A percentile compares a stretch with the other conserved stretches of the same genome.
Conservation (phyloP, 2,888 invertebrate species). For the Hyalella azteca region DNA sequence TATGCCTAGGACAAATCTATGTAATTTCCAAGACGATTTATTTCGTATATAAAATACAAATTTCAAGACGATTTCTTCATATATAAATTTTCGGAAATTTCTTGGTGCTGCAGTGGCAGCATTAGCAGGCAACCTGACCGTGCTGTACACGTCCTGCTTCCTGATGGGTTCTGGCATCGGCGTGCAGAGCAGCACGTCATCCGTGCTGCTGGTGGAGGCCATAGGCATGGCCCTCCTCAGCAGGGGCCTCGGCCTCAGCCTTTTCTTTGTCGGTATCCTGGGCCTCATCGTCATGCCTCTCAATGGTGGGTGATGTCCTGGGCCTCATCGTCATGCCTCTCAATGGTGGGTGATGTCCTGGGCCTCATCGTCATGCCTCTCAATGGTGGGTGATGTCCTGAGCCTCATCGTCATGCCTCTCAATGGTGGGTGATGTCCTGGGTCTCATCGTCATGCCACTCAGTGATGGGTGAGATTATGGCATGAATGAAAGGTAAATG, state of each 20-base stretch:
- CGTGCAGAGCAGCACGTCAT: neutral
- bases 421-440: neutral
- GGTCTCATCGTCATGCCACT: neutral
- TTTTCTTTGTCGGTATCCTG: neutral
- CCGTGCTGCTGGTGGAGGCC: constrained; percentile 19
- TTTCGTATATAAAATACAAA: no score
- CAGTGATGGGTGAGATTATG: neutral
- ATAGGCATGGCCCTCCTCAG: neutral
- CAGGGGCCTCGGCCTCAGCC: neutral
- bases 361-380: neutral
- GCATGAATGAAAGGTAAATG: neutral
- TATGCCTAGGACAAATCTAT: no score
- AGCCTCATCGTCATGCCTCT: neutral
- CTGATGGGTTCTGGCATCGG: neutral
- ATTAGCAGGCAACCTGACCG: neutral
- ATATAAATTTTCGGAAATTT: neutral
- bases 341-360: neutral
- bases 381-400: neutral
- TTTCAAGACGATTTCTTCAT: no score
- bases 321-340: no score
- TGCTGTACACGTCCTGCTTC: neutral
- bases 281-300: neutral
- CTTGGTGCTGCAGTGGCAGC: neutral
- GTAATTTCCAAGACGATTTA: no score
- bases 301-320: neutral